phyloP scores from a whole-genome alignment of 2,113 vertebrate genomes.

The Platysternon megacephalum region DNA sequence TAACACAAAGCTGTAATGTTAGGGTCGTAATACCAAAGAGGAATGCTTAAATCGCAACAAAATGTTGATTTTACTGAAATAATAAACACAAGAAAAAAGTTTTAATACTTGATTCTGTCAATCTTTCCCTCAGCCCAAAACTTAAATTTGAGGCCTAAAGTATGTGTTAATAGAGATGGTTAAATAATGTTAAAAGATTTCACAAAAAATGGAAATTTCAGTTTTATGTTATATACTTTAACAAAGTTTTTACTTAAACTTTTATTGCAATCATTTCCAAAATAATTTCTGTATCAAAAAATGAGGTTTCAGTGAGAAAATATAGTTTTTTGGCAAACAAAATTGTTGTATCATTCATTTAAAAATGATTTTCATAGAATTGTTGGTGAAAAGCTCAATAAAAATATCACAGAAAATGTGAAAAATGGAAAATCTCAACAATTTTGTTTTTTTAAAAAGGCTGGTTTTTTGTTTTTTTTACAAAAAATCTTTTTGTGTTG shows the following conservation, averaged over 20 bases:
- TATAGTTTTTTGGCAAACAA: background rate
- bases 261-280: background rate
- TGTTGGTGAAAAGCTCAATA: background rate
- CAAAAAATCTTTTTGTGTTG: background rate
- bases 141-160: background rate
- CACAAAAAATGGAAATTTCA: background rate
- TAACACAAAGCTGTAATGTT: background rate
- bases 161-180: background rate
- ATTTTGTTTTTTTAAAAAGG: background rate
- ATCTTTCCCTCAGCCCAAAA: background rate
- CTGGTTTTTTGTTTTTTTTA: background rate
- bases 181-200: background rate
- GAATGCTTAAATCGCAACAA: background rate
- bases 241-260: rapidly evolving
- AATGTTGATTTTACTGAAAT: background rate
- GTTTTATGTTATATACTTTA: rapidly evolving
- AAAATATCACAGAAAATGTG: background rate
- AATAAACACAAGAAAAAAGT: background rate
- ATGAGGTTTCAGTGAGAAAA: background rate
- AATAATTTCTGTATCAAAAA: background rate
- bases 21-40: background rate
- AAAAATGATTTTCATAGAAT: background rate
- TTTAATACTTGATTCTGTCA: background rate
- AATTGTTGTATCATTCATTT: background rate
- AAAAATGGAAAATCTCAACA: background rate